A percentile compares a stretch with the other conserved stretches of the same genome.
These are phyloP conservation scores for Cacoxenus indagator DNA, from an alignment of 2,888 invertebrate species.

Conservation along the genomic window DNA sequence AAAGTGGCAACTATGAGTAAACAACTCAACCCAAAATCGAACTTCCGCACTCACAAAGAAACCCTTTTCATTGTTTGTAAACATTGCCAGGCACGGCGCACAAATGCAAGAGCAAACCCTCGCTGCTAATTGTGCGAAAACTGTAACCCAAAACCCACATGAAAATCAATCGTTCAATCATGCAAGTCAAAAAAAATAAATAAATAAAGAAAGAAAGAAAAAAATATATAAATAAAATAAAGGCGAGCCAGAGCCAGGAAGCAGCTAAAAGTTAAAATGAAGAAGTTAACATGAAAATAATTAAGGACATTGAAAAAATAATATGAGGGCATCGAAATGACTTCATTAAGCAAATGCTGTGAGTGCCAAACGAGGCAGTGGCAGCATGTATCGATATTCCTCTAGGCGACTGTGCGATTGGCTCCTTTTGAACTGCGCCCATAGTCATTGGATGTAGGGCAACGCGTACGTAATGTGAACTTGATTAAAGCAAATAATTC, in stretches of 20 bases:
- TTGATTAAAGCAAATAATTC: not conserved
- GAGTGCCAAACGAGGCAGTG: not conserved
- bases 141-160: conserved; percentile 54
- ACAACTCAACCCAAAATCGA: not conserved
- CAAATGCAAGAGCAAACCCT: conserved; percentile 12
- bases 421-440: too few relatives aligned
- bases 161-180: not conserved
- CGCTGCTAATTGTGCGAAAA: conserved; percentile 51
- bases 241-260: not conserved
- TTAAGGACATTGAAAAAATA: too few relatives aligned
- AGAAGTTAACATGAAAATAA: not conserved
- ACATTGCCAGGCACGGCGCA: not conserved
- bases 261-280: not conserved
- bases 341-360: conserved; percentile 4
- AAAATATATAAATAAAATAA: too few relatives aligned
- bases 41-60: not conserved
- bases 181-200: not conserved
- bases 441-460: not conserved
- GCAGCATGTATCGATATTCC: too few relatives aligned
- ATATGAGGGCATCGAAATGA: too few relatives aligned
- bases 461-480: not conserved
- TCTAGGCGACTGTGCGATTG: too few relatives aligned
- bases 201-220: too few relatives aligned
- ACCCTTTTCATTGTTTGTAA: not conserved
- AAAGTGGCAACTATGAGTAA: not conserved